Percentiles rank a stretch among this genome's conserved stretches.
phyloP scores from a whole-genome alignment of 2,888 invertebrate genomes.

The Caradrina kadenii region DNA sequence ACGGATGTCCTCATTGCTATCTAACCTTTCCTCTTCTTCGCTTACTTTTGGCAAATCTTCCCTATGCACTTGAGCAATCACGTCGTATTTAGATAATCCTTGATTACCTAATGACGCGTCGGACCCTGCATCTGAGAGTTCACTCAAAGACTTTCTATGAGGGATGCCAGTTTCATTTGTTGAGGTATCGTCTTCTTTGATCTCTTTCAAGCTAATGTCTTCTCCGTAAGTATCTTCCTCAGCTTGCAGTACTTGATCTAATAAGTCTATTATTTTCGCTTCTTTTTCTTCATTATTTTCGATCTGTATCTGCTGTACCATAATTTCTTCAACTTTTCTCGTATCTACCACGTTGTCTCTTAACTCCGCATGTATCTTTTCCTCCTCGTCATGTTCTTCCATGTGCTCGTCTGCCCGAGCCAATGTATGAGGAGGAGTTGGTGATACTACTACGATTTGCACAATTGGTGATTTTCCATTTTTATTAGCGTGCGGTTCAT shows the following conservation, averaged over 20 bases:
- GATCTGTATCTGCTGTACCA: conserved; percentile 77
- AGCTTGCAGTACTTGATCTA: conserved; percentile 88
- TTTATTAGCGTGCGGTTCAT: conserved; percentile 66
- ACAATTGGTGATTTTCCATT: conserved; percentile 80
- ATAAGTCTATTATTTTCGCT: conserved; percentile 86
- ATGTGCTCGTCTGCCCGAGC: conserved; percentile 71
- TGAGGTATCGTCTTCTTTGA: conserved; percentile 66
- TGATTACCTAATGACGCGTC: conserved; percentile 85
- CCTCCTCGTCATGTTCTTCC: conserved; percentile 64
- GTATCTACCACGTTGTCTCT: conserved; percentile 67
- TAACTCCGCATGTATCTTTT: conserved; percentile 65
- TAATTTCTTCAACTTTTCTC: conserved; percentile 75
- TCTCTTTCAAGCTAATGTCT: conserved; percentile 77
- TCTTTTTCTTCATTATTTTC: conserved; percentile 86
- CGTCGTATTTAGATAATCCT: conserved; percentile 89
- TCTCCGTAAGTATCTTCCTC: conserved; percentile 86
- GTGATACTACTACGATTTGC: conserved; percentile 84
- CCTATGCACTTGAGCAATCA: conserved; percentile 90
- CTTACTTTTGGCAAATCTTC: conserved; percentile 86
- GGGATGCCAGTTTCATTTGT: conserved; percentile 66
- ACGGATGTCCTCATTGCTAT: conserved; percentile 60
- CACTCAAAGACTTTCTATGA: conserved; percentile 83
- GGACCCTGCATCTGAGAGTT: conserved; percentile 85
- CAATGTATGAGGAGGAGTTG: conserved; percentile 83
- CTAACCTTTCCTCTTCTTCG: conserved; percentile 81